Evolutionary conservation across 2,888 invertebrate species (phyloP).

Genomic region (Caenorhabditis uteleia): DNA sequence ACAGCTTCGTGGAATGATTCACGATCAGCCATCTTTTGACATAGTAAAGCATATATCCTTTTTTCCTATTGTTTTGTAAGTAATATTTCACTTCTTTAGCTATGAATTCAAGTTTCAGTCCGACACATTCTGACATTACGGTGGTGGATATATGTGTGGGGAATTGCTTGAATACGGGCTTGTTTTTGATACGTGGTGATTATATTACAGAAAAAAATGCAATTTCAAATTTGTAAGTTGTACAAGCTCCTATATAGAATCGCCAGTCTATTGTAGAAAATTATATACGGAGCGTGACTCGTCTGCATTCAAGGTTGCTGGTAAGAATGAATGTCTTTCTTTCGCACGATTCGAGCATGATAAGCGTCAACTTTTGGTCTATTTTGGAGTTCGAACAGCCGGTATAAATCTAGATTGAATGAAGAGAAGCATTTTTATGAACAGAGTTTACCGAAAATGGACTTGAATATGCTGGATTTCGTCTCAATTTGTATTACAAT

Average conservation of each 20-base stretch:
- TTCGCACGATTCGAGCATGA: slow-evolving; percentile 54
- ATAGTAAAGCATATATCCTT: slow-evolving; percentile 3
- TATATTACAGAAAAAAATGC: slow-evolving; percentile 48
- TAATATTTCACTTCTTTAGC: background rate
- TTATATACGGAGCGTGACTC: slow-evolving; percentile 28
- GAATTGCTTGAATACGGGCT: slow-evolving; percentile 46
- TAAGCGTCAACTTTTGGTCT: slow-evolving; percentile 34
- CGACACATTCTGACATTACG: slow-evolving; percentile 39
- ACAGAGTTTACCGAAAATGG: slow-evolving; percentile 35
- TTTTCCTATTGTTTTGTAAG: slow-evolving; percentile 18
- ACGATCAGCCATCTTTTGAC: slow-evolving; percentile 29
- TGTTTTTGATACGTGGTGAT: slow-evolving; percentile 52
- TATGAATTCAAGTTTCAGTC: slow-evolving; percentile 15
- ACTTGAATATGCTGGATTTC: slow-evolving; percentile 44
- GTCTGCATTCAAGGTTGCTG: slow-evolving; percentile 31
- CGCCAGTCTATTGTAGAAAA: slow-evolving; percentile 7
- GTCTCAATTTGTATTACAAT: slow-evolving; percentile 36
- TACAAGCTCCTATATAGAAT: background rate
- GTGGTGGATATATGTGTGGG: slow-evolving; percentile 42
- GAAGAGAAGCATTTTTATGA: background rate
- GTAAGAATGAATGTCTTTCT: slow-evolving; percentile 36
- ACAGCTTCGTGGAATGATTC: slow-evolving; percentile 12
- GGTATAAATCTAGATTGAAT: background rate
- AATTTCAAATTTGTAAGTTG: slow-evolving; percentile 33
- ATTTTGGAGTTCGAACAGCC: slow-evolving; percentile 42